Evolutionary conservation across 2,888 invertebrate species (phyloP), one percentile per base, ranked within the genome.

Genomic region (Aethes cnicana): DNA sequence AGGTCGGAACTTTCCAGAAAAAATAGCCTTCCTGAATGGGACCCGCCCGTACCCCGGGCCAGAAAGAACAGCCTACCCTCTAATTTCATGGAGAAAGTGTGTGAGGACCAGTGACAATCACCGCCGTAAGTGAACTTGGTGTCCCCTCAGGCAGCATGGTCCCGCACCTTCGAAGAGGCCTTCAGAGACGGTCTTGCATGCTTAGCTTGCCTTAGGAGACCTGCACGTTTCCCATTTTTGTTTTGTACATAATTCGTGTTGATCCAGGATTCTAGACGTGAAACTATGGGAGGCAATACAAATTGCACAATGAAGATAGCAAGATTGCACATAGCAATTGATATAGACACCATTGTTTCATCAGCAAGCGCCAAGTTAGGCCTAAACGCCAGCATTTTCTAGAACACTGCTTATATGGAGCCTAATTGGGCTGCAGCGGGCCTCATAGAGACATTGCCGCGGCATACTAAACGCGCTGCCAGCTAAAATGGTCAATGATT

Each of bases 21-120:
- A 70, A 89, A 90, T 77, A 89, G 88, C 63, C 81, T 89, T 53
- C 87, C 88, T 56, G 90, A 88, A 72, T 85, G 86, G 82, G 89
- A 89, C 64, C 87, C 88, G 1, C 86, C 86, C 17, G 84, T 87
- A 61, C 78, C 77, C 25, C 78, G 86, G 54, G 72, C 74, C 56
- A 73, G 88, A 62, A 88, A 88, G 70, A 87, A 88, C 75, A 89
- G 89, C 63, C 84, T 89, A 11, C 89, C 89, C 43, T 80, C 81
- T 26, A 86, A 86, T 68, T 77, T 87, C 63, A 65, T 73, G 64
- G 84, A 84, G 61, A 74, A 79, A 71, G 74, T 79, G 56, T 69
- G 73, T 53, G 77, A 74, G 61, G 67, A 69, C 53, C 66, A 85
- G 82, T 84, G 85, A 88, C 88, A 84, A 50, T 76, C 74, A 74